Percentiles rank a stretch among this genome's conserved stretches.
Conservation (phyloP, 2,888 invertebrate genomes). For the Tetheella fluctuosa region DNA sequence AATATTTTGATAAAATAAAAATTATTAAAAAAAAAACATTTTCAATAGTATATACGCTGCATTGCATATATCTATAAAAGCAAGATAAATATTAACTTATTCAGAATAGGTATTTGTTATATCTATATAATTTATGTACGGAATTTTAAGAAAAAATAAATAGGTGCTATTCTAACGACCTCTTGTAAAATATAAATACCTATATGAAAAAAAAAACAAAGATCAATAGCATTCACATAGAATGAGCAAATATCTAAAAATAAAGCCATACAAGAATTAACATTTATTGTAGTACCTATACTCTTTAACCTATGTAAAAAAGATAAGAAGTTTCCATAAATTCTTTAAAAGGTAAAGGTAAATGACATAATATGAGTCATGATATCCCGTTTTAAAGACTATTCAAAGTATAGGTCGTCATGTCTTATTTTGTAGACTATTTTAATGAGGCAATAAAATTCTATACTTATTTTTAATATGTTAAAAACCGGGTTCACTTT, state of each 20-base stretch:
- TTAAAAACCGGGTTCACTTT: neutral
- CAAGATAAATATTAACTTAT: too few relatives aligned
- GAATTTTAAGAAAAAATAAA: neutral
- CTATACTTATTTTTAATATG: neutral
- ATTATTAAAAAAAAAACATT: too few relatives aligned
- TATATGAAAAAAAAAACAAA: too few relatives aligned
- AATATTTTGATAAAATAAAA: too few relatives aligned
- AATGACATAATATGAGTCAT: slow-evolving; percentile 40
- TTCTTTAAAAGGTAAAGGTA: slow-evolving; percentile 34
- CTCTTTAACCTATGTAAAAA: neutral
- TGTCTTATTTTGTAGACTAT: slow-evolving; percentile 7
- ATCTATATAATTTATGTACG: neutral
- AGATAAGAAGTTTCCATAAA: slow-evolving; percentile 13
- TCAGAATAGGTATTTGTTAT: neutral
- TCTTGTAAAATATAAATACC: too few relatives aligned
- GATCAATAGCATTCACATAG: neutral
- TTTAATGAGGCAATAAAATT: neutral
- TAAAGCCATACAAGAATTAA: neutral
- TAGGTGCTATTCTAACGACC: neutral
- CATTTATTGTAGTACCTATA: neutral
- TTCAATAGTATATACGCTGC: too few relatives aligned
- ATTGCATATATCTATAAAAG: too few relatives aligned
- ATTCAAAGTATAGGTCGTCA: slow-evolving; percentile 33
- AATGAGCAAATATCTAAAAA: neutral
- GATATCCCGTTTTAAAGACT: slow-evolving; percentile 27